phyloP scores from a whole-genome alignment of 2,113 vertebrate genomes.

The Poeciliopsis retropinna region DNA sequence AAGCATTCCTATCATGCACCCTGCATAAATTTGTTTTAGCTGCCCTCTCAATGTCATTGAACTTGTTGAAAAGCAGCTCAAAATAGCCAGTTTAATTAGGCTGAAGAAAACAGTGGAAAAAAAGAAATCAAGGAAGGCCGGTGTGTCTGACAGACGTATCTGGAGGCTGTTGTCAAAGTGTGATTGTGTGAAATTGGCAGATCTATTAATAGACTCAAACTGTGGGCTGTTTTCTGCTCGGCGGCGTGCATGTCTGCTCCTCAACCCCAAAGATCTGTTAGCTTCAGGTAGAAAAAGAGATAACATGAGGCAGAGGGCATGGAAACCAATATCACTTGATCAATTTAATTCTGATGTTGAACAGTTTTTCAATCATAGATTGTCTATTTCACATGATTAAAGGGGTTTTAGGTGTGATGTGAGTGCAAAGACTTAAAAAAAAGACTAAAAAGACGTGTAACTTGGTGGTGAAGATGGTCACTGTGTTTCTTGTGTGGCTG shows the following conservation, averaged over 20 bases:
- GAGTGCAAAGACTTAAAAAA: too few relatives aligned
- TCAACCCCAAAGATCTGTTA: constrained; percentile 17
- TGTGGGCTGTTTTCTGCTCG: constrained; percentile 47
- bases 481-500: too few relatives aligned
- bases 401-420: too few relatives aligned
- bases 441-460: too few relatives aligned
- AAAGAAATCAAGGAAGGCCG: not conserved
- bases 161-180: constrained; percentile 35
- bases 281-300: not conserved
- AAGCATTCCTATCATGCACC: not conserved
- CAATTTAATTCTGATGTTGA: too few relatives aligned
- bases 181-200: constrained; percentile 41
- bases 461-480: too few relatives aligned
- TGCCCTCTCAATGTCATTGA: not conserved
- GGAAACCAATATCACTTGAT: not conserved
- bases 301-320: not conserved
- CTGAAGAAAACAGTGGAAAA: not conserved
- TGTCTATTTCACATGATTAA: too few relatives aligned
- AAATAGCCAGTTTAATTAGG: not conserved
- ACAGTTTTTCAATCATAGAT: not conserved
- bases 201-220: constrained; percentile 64
- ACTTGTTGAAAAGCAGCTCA: not conserved
- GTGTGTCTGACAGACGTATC: constrained; percentile 38
- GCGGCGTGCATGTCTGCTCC: constrained; percentile 29
- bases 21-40: not conserved